These are phyloP conservation scores for Trogon surrucura DNA, from an alignment of 2,113 vertebrate species.

Conservation along the genomic window DNA sequence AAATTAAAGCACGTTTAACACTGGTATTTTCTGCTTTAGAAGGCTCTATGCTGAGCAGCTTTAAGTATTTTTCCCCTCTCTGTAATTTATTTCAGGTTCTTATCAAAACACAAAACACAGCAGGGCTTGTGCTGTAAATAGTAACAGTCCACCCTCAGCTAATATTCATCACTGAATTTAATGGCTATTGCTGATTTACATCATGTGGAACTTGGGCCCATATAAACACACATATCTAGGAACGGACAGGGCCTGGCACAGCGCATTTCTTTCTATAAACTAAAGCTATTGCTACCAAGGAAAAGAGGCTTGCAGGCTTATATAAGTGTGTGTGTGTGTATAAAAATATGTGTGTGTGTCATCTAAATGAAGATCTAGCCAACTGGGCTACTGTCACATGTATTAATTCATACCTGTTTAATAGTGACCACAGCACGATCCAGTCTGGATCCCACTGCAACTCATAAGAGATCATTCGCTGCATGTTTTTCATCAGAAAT, in stretches of 20 bases:
- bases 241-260: neutral
- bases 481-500: neutral
- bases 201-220: neutral
- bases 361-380: neutral
- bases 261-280: neutral
- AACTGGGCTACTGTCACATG: neutral
- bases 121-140: slow-evolving; percentile 41
- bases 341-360: neutral
- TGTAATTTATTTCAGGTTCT: slow-evolving; percentile 20
- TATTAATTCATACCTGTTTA: neutral
- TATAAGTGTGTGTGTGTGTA: neutral
- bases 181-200: neutral
- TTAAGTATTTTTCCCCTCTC: neutral
- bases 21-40: neutral
- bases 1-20: neutral
- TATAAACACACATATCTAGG: neutral
- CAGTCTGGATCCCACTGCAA: neutral
- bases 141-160: slow-evolving; percentile 7
- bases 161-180: neutral
- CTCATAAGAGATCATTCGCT: neutral
- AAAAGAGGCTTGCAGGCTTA: neutral
- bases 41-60: neutral
- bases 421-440: neutral
- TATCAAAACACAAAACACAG: slow-evolving; percentile 47
- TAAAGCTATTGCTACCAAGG: neutral